Conservation (phyloP, 2,113 vertebrate species). For the Bujurquina vittata region DNA sequence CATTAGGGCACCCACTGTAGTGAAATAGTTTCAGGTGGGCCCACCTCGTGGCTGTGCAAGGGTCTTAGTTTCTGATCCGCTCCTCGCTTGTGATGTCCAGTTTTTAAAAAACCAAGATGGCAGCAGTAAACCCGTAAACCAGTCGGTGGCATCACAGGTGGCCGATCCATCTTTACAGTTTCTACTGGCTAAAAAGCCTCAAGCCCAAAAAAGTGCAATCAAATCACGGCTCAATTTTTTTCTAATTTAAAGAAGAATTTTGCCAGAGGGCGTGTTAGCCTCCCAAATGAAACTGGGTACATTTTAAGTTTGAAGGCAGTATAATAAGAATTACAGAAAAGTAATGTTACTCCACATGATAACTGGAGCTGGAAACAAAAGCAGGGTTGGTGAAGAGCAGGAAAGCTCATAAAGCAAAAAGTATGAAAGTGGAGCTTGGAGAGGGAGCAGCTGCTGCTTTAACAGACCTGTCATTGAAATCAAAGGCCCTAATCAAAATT, state of each 20-base stretch:
- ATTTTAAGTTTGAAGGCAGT: neutral
- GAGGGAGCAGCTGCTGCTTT: conserved; percentile 57
- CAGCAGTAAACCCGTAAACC: neutral
- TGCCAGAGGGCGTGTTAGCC: neutral
- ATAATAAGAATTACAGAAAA: neutral
- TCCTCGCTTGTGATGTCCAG: neutral
- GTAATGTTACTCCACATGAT: neutral
- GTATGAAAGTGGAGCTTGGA: conserved; percentile 17
- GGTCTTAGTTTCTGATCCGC: too few relatives aligned
- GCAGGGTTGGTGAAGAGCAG: neutral
- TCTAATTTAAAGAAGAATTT: neutral
- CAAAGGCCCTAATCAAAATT: conserved; percentile 79
- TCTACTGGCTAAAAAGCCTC: neutral
- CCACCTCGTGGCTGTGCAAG: too few relatives aligned
- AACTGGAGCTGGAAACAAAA: neutral
- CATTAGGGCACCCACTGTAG: neutral
- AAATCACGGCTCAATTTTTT: neutral
- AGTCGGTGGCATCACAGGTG: neutral
- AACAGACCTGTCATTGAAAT: conserved; percentile 70
- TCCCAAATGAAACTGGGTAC: neutral
- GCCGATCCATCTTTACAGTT: neutral
- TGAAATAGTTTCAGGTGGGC: neutral
- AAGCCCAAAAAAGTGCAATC: neutral
- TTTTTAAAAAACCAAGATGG: neutral
- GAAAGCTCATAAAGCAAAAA: conserved; percentile 16